Evolutionary conservation across 2,797 vertebrate species (phyloP).

Genomic region (Forpus xanthops): DNA sequence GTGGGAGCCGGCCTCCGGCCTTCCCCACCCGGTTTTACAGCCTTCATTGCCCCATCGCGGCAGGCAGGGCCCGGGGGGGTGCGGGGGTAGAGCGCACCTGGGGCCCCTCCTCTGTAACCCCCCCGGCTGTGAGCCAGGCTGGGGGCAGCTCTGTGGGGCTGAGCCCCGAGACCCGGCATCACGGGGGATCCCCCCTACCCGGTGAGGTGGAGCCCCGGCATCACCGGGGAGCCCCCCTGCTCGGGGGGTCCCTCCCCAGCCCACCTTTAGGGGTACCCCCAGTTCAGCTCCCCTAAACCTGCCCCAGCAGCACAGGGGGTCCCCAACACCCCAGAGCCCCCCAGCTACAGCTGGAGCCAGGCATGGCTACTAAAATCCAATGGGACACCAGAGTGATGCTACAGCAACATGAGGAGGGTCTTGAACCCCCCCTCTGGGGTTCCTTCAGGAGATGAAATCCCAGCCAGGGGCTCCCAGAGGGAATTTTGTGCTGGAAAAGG

Average conservation of each 20-base stretch:
- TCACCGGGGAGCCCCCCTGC: not conserved
- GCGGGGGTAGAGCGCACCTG: not conserved
- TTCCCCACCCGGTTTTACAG: constrained; percentile 44
- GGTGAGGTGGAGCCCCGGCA: not conserved
- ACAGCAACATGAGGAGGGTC: not conserved
- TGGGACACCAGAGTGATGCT: rapidly evolving
- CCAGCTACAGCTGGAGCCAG: rapidly evolving
- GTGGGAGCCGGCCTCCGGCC: constrained; percentile 42
- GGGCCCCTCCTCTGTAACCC: not conserved
- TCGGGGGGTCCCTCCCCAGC: rapidly evolving
- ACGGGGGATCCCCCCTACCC: not conserved
- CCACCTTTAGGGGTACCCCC: not conserved
- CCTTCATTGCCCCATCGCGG: constrained; percentile 25
- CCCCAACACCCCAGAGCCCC: not conserved
- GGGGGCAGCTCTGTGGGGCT: not conserved
- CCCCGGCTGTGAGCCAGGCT: not conserved
- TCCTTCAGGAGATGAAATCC: not conserved
- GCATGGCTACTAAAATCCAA: not conserved
- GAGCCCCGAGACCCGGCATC: not conserved
- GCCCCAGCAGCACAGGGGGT: not conserved
- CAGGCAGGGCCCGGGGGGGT: not conserved
- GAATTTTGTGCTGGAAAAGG: constrained; percentile 8
- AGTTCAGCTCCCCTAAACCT: not conserved
- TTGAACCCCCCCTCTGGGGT: not conserved
- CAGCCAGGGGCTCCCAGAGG: not conserved